These are phyloP conservation scores for Cyaniris semiargus DNA, from an alignment of 2,888 invertebrate species.

Conservation along the genomic window DNA sequence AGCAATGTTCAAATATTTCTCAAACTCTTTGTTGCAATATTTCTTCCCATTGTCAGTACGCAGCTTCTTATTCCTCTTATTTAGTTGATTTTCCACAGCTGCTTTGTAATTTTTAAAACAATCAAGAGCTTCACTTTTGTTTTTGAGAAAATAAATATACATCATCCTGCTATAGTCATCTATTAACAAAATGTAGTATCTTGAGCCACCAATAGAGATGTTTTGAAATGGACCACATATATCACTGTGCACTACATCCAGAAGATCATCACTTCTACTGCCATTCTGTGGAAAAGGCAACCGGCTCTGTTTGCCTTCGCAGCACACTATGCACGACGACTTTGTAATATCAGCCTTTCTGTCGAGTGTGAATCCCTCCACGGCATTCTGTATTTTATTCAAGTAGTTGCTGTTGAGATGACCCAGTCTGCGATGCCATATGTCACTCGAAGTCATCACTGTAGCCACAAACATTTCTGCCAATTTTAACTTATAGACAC, in stretches of 20 bases:
- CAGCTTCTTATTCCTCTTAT: conserved; percentile 29
- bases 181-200: conserved; percentile 28
- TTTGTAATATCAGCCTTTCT: not conserved
- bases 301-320: conserved; percentile 32
- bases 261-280: conserved; percentile 36
- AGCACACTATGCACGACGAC: conserved; percentile 28
- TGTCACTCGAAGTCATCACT: not conserved
- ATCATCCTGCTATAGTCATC: conserved; percentile 36
- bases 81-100: not conserved
- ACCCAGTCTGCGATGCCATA: not conserved
- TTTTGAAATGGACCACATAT: conserved; percentile 40
- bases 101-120: conserved; percentile 40
- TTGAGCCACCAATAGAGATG: conserved; percentile 32
- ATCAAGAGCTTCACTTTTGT: conserved; percentile 40
- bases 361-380: not conserved
- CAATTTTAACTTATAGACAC: not conserved
- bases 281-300: conserved; percentile 33
- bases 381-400: not conserved
- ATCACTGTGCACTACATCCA: conserved; percentile 37
- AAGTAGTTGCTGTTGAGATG: not conserved
- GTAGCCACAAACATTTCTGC: not conserved
- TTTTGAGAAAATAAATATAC: conserved; percentile 41
- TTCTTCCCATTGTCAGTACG: conserved; percentile 40
- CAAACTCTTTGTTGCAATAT: conserved; percentile 39
- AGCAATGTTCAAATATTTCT: conserved; percentile 36